Conservation (phyloP, 1,140 invertebrate genomes). For the Neodiprion fabricii region DNA sequence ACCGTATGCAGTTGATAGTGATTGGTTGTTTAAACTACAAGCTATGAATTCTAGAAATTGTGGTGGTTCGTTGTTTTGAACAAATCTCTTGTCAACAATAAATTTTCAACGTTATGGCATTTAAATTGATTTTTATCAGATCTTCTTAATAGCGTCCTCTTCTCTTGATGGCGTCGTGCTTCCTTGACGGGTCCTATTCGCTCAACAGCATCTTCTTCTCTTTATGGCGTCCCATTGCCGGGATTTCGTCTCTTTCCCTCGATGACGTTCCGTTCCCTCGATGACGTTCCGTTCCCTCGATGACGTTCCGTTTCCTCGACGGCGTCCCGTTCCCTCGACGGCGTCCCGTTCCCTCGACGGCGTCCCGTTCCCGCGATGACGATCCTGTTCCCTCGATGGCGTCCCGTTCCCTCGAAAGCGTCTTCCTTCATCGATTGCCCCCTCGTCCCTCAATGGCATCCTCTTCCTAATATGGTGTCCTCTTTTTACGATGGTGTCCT, state of each 20-base stretch:
- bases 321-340: slow-evolving; percentile 1
- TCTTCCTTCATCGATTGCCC: not conserved
- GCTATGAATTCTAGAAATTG: too few species aligned
- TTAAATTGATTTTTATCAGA: too few species aligned
- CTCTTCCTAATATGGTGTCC: not conserved
- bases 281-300: slow-evolving; percentile 9
- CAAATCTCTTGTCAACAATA: too few species aligned
- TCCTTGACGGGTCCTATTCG: not conserved
- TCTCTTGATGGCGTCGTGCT: slow-evolving; percentile 1
- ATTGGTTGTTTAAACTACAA: not conserved
- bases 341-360: slow-evolving; percentile 15
- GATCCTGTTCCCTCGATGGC: slow-evolving; percentile 11
- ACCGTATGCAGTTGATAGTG: not conserved
- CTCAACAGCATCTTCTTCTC: not conserved
- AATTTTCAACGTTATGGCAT: too few species aligned
- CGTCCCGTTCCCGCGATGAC: not conserved
- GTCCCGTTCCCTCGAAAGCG: not conserved
- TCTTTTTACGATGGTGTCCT: not conserved
- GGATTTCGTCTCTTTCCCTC: not conserved
- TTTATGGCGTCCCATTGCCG: not conserved
- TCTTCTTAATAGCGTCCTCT: slow-evolving; percentile 14
- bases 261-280: slow-evolving; percentile 1
- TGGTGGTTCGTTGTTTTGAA: too few species aligned
- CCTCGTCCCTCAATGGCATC: slow-evolving; percentile 10
- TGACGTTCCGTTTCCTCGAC: not conserved